A percentile compares a stretch with the other conserved stretches of the same genome.
These are phyloP conservation scores for Allobates femoralis DNA, from an alignment of 2,797 vertebrate genomes.

Conservation along the genomic window DNA sequence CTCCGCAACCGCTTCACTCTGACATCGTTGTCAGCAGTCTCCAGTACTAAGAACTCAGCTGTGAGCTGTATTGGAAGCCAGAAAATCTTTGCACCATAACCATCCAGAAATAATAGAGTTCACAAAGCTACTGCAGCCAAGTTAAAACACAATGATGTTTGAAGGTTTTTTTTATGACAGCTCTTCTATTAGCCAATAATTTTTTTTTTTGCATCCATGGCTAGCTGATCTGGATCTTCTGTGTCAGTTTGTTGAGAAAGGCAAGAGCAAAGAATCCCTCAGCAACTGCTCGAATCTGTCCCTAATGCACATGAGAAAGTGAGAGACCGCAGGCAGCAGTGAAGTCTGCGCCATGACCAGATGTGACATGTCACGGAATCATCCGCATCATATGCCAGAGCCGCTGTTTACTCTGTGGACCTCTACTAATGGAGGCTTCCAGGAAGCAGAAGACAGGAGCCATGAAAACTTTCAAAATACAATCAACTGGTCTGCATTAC, in stretches of 20 bases:
- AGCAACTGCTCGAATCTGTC: constrained; percentile 54
- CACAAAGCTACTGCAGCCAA: constrained; percentile 24
- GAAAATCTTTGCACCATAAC: constrained; percentile 2
- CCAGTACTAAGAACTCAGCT: constrained; percentile 3
- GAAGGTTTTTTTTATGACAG: background rate
- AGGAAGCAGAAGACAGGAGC: constrained; percentile 40
- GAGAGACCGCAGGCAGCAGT: constrained; percentile 45
- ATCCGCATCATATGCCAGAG: constrained; percentile 54
- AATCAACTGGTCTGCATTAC: constrained; percentile 35
- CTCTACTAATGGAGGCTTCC: constrained; percentile 51
- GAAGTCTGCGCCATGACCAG: constrained; percentile 51
- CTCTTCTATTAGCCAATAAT: background rate
- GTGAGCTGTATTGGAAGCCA: constrained; percentile 19
- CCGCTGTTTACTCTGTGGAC: constrained; percentile 47
- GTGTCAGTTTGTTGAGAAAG: constrained; percentile 45
- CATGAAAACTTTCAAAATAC: constrained; percentile 44
- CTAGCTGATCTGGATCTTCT: constrained; percentile 32
- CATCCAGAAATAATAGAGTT: constrained; percentile 27
- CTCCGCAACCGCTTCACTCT: constrained; percentile 5
- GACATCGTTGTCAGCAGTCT: constrained; percentile 54
- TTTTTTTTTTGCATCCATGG: constrained; percentile 28
- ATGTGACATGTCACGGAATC: constrained; percentile 63
- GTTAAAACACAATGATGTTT: background rate
- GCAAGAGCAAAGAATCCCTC: constrained; percentile 36
- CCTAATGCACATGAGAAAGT: constrained; percentile 50